Evolutionary conservation across 2,888 invertebrate genomes (phyloP).

Genomic region (Diarsia dahlii): DNA sequence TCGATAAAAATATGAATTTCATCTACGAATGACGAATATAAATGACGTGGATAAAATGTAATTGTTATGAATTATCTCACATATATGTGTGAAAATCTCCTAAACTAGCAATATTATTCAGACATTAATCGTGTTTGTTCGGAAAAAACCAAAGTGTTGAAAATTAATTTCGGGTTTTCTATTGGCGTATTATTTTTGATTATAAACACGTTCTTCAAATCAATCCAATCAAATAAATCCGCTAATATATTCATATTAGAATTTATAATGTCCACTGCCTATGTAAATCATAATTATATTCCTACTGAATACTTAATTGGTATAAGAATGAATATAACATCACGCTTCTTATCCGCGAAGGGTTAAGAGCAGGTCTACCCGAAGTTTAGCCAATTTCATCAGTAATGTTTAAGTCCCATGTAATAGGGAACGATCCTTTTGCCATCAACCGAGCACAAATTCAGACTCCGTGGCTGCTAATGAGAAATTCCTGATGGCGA

Average conservation of each 20-base stretch:
- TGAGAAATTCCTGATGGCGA: no score
- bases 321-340: no score
- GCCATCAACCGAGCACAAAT: neutral
- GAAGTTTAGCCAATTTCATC: no score
- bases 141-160: neutral
- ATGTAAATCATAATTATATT: neutral
- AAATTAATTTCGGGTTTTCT: constrained; percentile 11
- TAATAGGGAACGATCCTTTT: neutral
- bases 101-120: constrained; percentile 11
- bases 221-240: neutral
- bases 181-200: neutral
- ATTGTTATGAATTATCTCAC: neutral
- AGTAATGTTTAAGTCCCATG: no score
- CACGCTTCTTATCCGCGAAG: no score
- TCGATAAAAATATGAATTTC: neutral
- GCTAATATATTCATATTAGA: constrained; percentile 1
- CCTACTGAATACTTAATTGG: neutral
- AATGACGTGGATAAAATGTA: neutral
- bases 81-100: neutral
- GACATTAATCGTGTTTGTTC: neutral
- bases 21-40: neutral
- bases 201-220: neutral
- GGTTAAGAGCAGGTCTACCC: no score
- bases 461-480: no score
- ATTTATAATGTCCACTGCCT: neutral